Evolutionary conservation across 2,797 vertebrate genomes (phyloP), one percentile per base, ranked within the genome.

Genomic region (Rhodeus uyekii): DNA sequence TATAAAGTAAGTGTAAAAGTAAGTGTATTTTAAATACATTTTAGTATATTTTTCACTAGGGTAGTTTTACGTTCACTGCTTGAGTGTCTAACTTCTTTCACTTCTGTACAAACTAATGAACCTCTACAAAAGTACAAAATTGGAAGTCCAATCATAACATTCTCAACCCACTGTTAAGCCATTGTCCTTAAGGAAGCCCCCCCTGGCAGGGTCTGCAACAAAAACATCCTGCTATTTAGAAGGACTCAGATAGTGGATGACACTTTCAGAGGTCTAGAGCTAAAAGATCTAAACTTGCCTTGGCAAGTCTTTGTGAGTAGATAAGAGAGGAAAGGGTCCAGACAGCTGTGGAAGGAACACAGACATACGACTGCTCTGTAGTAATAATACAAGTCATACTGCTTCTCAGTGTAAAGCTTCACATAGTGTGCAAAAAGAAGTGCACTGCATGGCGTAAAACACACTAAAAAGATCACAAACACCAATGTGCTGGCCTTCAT

Each of bases 271-370:
- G 84, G 73, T 67, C 50, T 84, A 75, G 85, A 76, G 3, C 53
- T 86, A 27, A 91, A 64, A 14, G 92, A 88, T 76, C 90, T 90
- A 78, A 93, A 92, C 63, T 90, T 86, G 73, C 90, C 84, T 36
- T 89, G 90, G 76, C 92, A 91, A 53, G 89, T 91, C 83, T 89
- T 94, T 2, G 96, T 96, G 92, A 97, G 94, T 19, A 98, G 90
- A 88, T 96, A 94, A 88, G 95, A 97, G 84, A 98, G 96, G 86
- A 98, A 96, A 81, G 97, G 97, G 82, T 99, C 96, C 63, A 99
- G 91, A 87, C 97, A 98, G 84, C 97, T 98, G 85, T 98, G 97
- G 67, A 98, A 90, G 88, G 97, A 97, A 86, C 97, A 97, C 55
- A 99, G 93, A 88, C 96, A 97, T 73, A 97, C 92, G 1, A 95